Base-by-base conservation (phyloP, 2,113 vertebrate genomes). In the Machaerirhynchus nigripectus region DNA sequence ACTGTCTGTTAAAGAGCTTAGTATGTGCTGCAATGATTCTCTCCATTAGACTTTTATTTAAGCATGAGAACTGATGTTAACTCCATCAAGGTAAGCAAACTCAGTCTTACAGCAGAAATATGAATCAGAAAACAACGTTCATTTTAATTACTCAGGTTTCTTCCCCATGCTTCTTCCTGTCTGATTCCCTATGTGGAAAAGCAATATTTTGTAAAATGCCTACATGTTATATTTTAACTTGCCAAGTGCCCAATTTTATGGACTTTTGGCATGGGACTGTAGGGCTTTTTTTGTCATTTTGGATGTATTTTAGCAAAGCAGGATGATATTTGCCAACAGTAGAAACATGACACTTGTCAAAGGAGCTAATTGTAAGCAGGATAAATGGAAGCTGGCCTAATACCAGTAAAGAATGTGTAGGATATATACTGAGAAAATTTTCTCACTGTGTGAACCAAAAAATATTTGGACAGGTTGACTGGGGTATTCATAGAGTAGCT, bases 401-500 rank as follows among this genome's bases (percentile, higher is more conserved):
- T 85, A 92, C 0, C 26, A 31, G 6, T 31, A n/a, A 88, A 75
- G 23, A 22, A 35, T 5, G 10, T 61, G 5, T 3, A 67, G 37
- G 9, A 46, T 73, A 76, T 26, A 59, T 11, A 53, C 5, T 19
- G 11, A 65, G 22, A 75, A 88, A 61, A 27, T 8, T 40, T 80
- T 70, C 37, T 83, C 18, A 42, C 9, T 49, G 2, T 60, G 24
- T 52, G 65, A 69, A 47, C 12, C 33, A 22, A 77, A 84, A 84
- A 56, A 46, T 60, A n/a, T 33, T 61, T 49, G 17, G 22, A 50
- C 18, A 49, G 30, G 6, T 55, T 65, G 37, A 40, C 5, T 44
- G 6, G 0, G 2, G 7, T 59, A 68, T 77, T 55, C 1, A 1
- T 50, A 49, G 7, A 55, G 5, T 6, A 80, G 2, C 3, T 11